Percentiles rank a stretch among this genome's conserved stretches.
Evolutionary conservation across 2,113 vertebrate genomes (phyloP).

Genomic region (Aptenodytes patagonicus): DNA sequence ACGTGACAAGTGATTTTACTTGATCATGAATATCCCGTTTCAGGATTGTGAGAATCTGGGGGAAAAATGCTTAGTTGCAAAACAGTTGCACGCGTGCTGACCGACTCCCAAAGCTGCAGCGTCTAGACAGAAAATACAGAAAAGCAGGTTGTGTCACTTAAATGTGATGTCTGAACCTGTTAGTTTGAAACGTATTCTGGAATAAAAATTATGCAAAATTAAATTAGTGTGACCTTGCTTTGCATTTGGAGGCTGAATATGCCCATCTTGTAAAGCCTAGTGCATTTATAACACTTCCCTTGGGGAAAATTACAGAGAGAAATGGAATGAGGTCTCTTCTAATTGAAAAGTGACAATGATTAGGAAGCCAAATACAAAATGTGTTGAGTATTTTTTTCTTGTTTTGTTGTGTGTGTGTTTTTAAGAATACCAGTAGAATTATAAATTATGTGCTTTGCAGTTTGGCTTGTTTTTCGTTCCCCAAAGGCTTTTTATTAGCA

Average conservation of each 20-base stretch:
- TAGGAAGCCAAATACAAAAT: conserved; percentile 68
- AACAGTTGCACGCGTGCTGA: not conserved
- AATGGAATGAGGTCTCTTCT: conserved; percentile 61
- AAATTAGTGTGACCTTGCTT: conserved; percentile 68
- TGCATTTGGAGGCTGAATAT: conserved; percentile 44
- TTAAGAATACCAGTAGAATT: conserved; percentile 59
- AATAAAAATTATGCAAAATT: conserved; percentile 58
- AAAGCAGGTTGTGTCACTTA: conserved; percentile 48
- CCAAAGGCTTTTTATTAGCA: conserved; percentile 50
- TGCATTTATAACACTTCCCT: conserved; percentile 64
- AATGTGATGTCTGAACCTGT: conserved; percentile 60
- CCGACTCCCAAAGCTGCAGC: not conserved
- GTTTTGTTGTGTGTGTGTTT: conserved; percentile 46
- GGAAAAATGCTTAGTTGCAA: not conserved
- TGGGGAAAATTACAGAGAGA: conserved; percentile 49
- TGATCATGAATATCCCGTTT: not conserved
- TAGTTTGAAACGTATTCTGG: conserved; percentile 59
- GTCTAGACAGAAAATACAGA: conserved; percentile 48
- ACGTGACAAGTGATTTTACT: not conserved
- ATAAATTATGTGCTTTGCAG: conserved; percentile 55
- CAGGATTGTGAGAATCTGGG: not conserved
- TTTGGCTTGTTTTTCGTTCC: conserved; percentile 56
- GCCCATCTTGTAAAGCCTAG: conserved; percentile 35
- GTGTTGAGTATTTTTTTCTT: conserved; percentile 32
- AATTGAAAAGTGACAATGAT: conserved; percentile 73